Conservation (phyloP, 2,113 vertebrate genomes). For the Globicephala melas region DNA sequence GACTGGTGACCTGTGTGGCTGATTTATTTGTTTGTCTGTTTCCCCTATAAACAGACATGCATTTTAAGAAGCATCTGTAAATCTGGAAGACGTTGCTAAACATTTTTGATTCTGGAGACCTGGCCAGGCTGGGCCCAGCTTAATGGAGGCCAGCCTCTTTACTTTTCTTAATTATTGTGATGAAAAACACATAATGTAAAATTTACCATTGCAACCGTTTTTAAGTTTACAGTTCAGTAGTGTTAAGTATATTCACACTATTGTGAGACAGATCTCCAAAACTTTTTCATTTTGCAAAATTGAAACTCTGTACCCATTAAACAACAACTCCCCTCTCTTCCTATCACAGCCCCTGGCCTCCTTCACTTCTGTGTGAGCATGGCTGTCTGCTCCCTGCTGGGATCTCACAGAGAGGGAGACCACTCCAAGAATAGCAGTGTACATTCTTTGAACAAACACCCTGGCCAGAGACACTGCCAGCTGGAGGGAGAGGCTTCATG, state of each 20-base stretch:
- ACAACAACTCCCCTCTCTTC: neutral
- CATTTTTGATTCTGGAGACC: neutral
- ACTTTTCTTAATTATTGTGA: neutral
- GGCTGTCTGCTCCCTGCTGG: neutral
- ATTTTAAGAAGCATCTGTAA: slow-evolving; percentile 8
- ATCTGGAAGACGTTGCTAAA: neutral
- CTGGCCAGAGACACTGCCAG: neutral
- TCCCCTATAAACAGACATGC: neutral
- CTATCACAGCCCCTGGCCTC: neutral
- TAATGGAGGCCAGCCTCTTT: neutral
- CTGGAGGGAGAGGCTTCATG: neutral
- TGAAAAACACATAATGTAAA: neutral
- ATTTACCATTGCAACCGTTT: neutral
- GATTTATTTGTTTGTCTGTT: neutral
- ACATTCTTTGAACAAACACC: neutral
- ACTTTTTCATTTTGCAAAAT: slow-evolving; percentile 6
- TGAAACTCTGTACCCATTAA: neutral
- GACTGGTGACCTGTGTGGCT: neutral
- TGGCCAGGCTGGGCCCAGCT: neutral
- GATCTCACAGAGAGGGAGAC: neutral
- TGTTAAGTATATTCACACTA: neutral
- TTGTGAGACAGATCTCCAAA: neutral
- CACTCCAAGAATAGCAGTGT: neutral
- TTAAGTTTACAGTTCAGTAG: neutral
- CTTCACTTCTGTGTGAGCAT: neutral